Percentiles rank a stretch among this genome's conserved stretches.
Conservation (phyloP, 2,888 invertebrate genomes). For the Platycheirus albimanus region DNA sequence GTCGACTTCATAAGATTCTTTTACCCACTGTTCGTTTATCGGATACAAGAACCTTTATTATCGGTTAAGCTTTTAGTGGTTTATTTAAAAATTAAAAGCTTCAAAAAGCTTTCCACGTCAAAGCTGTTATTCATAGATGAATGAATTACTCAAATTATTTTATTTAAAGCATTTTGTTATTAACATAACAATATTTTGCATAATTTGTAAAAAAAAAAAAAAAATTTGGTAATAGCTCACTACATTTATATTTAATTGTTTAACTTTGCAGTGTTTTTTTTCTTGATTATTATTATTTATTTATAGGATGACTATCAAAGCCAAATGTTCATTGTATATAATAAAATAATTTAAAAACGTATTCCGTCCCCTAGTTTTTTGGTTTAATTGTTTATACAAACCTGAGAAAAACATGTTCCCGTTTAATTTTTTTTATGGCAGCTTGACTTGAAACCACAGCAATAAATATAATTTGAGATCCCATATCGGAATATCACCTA, state of each 20-base stretch:
- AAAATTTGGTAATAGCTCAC: slow-evolving; percentile 30
- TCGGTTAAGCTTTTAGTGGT: too few relatives aligned
- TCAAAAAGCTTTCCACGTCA: too few relatives aligned
- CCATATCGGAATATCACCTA: slow-evolving; percentile 67
- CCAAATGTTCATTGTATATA: slow-evolving; percentile 64
- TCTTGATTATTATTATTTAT: slow-evolving; percentile 7
- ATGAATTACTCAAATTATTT: background rate
- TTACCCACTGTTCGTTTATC: background rate
- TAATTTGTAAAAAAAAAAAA: slow-evolving; percentile 58
- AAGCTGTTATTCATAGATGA: too few relatives aligned
- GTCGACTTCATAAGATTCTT: background rate
- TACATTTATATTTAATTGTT: slow-evolving; percentile 13
- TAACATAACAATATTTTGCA: slow-evolving; percentile 29
- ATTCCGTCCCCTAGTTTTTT: slow-evolving; percentile 59
- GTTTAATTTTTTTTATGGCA: slow-evolving; percentile 22
- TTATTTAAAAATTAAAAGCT: too few relatives aligned
- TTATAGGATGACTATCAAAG: too few relatives aligned
- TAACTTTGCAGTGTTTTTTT: too few relatives aligned
- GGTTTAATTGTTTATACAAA: slow-evolving; percentile 44
- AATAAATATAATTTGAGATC: slow-evolving; percentile 69
- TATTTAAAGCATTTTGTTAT: slow-evolving; percentile 52
- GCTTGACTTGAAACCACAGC: slow-evolving; percentile 68
- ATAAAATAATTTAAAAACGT: slow-evolving; percentile 57
- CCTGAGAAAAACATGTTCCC: slow-evolving; percentile 66
- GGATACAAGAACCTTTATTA: background rate